Percentiles rank a stretch among this genome's conserved stretches.
phyloP scores from a whole-genome alignment of 2,797 vertebrate genomes.

The Danio aesculapii region DNA sequence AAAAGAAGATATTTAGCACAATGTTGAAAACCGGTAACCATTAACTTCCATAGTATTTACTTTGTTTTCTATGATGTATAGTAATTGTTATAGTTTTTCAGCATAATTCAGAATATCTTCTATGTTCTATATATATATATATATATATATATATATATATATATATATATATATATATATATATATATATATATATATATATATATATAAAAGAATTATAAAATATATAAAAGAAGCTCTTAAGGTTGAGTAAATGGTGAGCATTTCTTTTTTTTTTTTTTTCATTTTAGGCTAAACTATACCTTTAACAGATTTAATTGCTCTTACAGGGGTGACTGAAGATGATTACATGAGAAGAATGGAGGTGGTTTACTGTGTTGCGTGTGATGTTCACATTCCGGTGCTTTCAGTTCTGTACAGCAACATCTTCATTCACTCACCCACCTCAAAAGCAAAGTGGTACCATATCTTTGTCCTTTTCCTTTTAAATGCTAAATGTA shows the following conservation, averaged over 20 bases:
- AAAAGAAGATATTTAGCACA: neutral
- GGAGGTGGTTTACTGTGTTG: constrained; percentile 86
- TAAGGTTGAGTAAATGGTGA: too few relatives aligned
- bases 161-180: too few relatives aligned
- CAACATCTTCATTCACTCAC: constrained; percentile 83
- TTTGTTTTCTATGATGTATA: too few relatives aligned
- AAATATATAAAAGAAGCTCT: too few relatives aligned
- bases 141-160: too few relatives aligned
- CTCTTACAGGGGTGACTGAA: constrained; percentile 78
- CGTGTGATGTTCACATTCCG: constrained; percentile 84
- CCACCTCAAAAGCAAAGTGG: constrained; percentile 84
- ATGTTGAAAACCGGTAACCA: neutral
- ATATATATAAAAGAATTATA: too few relatives aligned
- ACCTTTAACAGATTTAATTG: neutral
- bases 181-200: too few relatives aligned
- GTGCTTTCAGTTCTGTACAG: constrained; percentile 84
- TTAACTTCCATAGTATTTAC: too few relatives aligned
- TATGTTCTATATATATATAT: too few relatives aligned
- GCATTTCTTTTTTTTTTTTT: too few relatives aligned
- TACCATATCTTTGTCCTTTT: constrained; percentile 56
- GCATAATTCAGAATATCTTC: too few relatives aligned
- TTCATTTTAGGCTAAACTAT: neutral
- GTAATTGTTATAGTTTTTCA: too few relatives aligned
- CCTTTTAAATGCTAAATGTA: neutral
- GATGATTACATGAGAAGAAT: constrained; percentile 89